Evolutionary conservation across 2,888 invertebrate species (phyloP), one percentile per base, ranked within the genome.

Genomic region (Pemphredon lugubris): DNA sequence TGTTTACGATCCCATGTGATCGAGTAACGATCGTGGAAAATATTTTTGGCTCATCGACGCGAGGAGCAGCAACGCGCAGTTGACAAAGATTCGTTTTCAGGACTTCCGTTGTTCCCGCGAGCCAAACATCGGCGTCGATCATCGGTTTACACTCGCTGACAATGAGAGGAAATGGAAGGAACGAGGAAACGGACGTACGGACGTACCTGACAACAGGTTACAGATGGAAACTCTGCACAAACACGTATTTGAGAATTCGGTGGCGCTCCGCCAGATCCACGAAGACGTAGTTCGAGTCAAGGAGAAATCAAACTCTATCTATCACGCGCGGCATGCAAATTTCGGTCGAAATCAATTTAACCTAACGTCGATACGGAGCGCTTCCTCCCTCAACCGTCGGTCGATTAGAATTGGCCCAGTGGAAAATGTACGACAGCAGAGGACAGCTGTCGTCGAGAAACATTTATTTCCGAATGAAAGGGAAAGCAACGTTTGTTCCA

Each of bases 31-130:
- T n/a, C n/a, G n/a, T n/a, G n/a, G n/a, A n/a, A n/a, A n/a, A n/a
- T n/a, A n/a, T n/a, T n/a, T n/a, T n/a, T n/a, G n/a, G n/a, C n/a
- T n/a, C n/a, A n/a, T n/a, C n/a, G n/a, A n/a, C n/a, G n/a, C n/a
- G n/a, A n/a, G n/a, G n/a, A n/a, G n/a, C n/a, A n/a, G n/a, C n/a
- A n/a, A n/a, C n/a, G n/a, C n/a, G n/a, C n/a, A n/a, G n/a, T n/a
- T n/a, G n/a, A n/a, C n/a, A n/a, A n/a, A n/a, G n/a, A n/a, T n/a
- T 4, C 26, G 5, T 47, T 61, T 67, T 32, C 54, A 87, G 87
- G 91, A 91, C n/a, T 92, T 91, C 82, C 91, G 91, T 80, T 92
- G 91, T 77, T 90, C 91, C 21, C 91, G 91, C 78, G 88, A 90
- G 3, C 0, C 32, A 3, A 9, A 13, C 57, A 1, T 75, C 69